These are phyloP conservation scores for Sphaerophoria taeniata DNA, from an alignment of 2,888 invertebrate genomes.

Conservation along the genomic window DNA sequence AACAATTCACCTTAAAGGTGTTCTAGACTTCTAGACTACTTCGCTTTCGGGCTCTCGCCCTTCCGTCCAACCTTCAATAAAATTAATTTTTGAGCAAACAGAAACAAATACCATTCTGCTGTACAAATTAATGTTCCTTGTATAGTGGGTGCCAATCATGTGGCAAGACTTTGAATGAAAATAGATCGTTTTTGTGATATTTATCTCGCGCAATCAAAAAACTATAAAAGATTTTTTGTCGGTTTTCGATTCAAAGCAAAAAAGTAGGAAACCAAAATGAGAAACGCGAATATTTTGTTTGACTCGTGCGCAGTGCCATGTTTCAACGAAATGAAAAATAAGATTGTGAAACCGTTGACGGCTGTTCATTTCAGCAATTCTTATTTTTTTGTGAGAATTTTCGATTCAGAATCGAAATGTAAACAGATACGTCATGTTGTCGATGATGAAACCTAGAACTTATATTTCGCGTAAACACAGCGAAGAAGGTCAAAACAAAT, in stretches of 20 bases:
- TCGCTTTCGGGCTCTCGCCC: slow-evolving; percentile 35
- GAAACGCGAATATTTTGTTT: slow-evolving; percentile 20
- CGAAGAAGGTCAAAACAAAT: slow-evolving; percentile 68
- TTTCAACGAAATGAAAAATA: slow-evolving; percentile 21
- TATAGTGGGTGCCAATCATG: slow-evolving; percentile 67
- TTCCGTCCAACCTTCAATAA: slow-evolving; percentile 61
- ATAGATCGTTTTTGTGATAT: slow-evolving; percentile 69
- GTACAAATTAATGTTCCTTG: slow-evolving; percentile 16
- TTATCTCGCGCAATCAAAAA: slow-evolving; percentile 62
- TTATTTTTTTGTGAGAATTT: slow-evolving; percentile 27
- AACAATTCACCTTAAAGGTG: slow-evolving; percentile 30
- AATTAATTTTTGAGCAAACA: slow-evolving; percentile 23
- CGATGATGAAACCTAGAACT: slow-evolving; percentile 66
- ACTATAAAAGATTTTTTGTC: slow-evolving; percentile 34
- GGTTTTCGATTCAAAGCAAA: slow-evolving; percentile 7
- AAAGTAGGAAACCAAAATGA: neutral
- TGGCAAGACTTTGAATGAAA: slow-evolving; percentile 69
- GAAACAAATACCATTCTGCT: neutral
- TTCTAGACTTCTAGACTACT: slow-evolving; percentile 46
- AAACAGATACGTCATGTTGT: slow-evolving; percentile 65
- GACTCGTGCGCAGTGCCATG: slow-evolving; percentile 45
- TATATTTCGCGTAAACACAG: slow-evolving; percentile 64
- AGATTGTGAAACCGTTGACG: slow-evolving; percentile 35
- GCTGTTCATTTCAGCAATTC: slow-evolving; percentile 49
- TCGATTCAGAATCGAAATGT: slow-evolving; percentile 64